A percentile compares a stretch with the other conserved stretches of the same genome.
Conservation (phyloP, 2,888 invertebrate genomes). For the Agrochola macilenta region DNA sequence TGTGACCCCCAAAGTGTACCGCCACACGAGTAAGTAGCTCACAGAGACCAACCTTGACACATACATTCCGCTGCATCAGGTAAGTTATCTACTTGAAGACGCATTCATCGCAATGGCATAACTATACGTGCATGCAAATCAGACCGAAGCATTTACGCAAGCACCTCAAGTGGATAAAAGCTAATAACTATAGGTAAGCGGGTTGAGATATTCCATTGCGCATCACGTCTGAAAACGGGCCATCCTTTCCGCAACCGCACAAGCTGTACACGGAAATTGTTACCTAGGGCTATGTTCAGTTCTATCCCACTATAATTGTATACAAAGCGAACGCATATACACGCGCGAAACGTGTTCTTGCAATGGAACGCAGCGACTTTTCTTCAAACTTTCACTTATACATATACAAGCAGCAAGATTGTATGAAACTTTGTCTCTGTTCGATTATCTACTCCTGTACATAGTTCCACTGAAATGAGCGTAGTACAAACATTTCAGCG, state of each 20-base stretch:
- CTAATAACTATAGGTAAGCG: no score
- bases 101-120: background rate
- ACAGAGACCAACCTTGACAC: conserved; percentile 20
- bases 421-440: background rate
- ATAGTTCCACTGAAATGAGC: conserved; percentile 4
- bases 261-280: background rate
- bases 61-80: background rate
- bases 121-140: background rate
- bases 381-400: background rate
- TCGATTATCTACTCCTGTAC: conserved; percentile 10
- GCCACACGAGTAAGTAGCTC: conserved; percentile 17
- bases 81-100: background rate
- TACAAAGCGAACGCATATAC: background rate
- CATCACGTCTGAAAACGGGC: no score
- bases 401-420: background rate
- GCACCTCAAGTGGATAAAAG: background rate
- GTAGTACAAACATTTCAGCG: conserved; percentile 18
- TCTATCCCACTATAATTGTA: background rate
- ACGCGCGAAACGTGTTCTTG: background rate
- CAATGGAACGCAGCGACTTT: background rate
- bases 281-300: background rate
- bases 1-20: conserved; percentile 18
- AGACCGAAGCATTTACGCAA: background rate
- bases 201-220: no score
- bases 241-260: background rate